phyloP scores from a whole-genome alignment of 1,140 invertebrate species.

The Cataglyphis hispanica region DNA sequence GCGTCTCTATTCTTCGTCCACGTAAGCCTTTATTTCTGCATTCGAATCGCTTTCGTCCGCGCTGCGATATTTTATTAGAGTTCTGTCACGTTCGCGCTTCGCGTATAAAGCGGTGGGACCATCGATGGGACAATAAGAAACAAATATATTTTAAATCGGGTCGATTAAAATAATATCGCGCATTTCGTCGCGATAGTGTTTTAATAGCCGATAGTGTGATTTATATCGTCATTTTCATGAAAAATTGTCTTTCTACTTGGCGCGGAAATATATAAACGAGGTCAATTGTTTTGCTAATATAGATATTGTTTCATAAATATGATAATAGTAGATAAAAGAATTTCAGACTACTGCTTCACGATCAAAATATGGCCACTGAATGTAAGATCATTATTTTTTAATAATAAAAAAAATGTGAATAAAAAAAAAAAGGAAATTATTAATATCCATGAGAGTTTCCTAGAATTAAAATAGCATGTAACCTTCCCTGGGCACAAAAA shows the following conservation, averaged over 20 bases:
- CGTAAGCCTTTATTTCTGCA: slow-evolving; percentile 65
- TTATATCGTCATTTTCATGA: slow-evolving; percentile 50
- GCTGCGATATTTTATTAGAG: slow-evolving; percentile 76
- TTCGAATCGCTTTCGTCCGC: slow-evolving; percentile 37
- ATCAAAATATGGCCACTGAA: not conserved
- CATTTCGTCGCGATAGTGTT: slow-evolving; percentile 24
- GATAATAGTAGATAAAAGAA: not conserved
- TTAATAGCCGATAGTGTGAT: slow-evolving; percentile 36
- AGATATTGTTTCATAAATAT: not conserved
- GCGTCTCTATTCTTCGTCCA: slow-evolving; percentile 60
- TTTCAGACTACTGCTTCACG: not conserved
- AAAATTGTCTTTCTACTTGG: not conserved
- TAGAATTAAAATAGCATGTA: not conserved
- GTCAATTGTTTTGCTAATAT: slow-evolving; percentile 3
- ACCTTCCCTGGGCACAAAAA: not conserved
- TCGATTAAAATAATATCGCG: slow-evolving; percentile 37
- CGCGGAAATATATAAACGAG: slow-evolving; percentile 10
- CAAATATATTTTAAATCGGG: slow-evolving; percentile 59
- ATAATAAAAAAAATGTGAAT: slow-evolving; percentile 13
- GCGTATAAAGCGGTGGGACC: slow-evolving; percentile 22
- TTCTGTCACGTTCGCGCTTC: slow-evolving; percentile 65
- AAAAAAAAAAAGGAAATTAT: not conserved
- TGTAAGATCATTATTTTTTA: slow-evolving; percentile 4
- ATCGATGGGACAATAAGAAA: slow-evolving; percentile 25
- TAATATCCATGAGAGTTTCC: not conserved